phyloP scores from a whole-genome alignment of 2,888 invertebrate genomes.

The Tetranychus truncatus region DNA sequence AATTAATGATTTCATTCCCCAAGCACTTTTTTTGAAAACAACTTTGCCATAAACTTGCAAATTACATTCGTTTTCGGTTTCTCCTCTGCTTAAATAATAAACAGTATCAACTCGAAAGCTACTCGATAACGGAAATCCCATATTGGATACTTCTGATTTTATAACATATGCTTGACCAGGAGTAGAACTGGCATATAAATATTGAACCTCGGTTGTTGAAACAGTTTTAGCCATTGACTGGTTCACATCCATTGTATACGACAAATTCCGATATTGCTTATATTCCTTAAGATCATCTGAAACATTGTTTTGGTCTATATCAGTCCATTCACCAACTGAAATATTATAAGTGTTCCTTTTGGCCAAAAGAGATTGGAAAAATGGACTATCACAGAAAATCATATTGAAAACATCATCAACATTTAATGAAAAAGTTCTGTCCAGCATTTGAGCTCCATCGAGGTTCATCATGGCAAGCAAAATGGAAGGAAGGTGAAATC shows the following conservation, averaged over 20 bases:
- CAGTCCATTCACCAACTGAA: neutral
- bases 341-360: neutral
- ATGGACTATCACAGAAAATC: neutral
- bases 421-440: neutral
- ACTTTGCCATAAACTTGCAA: neutral
- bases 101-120: neutral
- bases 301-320: neutral
- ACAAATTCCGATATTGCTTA: neutral
- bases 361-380: neutral
- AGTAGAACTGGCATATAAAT: neutral
- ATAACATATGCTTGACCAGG: neutral
- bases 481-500: no score
- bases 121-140: neutral
- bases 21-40: slow-evolving; percentile 1
- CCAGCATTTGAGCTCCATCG: neutral
- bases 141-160: neutral
- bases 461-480: neutral
- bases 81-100: neutral
- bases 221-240: neutral
- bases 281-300: neutral
- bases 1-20: slow-evolving; percentile 3
- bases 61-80: neutral
- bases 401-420: slow-evolving; percentile 7
- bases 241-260: neutral
- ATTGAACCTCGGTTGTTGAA: neutral